Percentiles rank a stretch among this genome's conserved stretches.
phyloP scores from a whole-genome alignment of 1,140 invertebrate species.

The Drosophila funebris region DNA sequence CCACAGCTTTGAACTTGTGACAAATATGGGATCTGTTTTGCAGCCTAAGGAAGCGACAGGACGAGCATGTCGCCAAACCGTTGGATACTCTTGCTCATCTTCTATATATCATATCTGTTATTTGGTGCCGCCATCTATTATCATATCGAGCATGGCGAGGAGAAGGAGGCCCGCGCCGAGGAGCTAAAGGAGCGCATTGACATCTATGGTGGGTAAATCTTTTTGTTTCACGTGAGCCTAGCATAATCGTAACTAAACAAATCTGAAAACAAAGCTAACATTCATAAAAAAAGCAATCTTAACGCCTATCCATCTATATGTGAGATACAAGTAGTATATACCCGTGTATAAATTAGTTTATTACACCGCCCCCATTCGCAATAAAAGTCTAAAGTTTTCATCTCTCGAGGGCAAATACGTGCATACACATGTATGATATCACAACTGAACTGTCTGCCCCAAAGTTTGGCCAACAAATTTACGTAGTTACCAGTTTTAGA shows the following conservation, averaged over 20 bases:
- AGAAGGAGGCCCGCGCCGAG: slow-evolving; percentile 85
- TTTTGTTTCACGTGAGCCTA: neutral
- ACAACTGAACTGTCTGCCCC: slow-evolving; percentile 57
- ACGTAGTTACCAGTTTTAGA: slow-evolving; percentile 13
- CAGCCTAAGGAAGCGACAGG: slow-evolving; percentile 47
- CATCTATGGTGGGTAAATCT: slow-evolving; percentile 88
- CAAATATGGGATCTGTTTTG: slow-evolving; percentile 14
- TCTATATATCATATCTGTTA: slow-evolving; percentile 90
- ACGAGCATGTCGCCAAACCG: slow-evolving; percentile 90
- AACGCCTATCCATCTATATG: neutral
- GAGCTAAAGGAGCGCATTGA: slow-evolving; percentile 87
- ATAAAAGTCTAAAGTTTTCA: slow-evolving; percentile 24
- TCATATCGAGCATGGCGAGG: slow-evolving; percentile 89
- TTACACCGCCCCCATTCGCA: slow-evolving; percentile 3
- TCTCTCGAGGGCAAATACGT: slow-evolving; percentile 37
- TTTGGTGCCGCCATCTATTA: slow-evolving; percentile 91
- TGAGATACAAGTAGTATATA: slow-evolving; percentile 27
- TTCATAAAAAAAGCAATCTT: slow-evolving; percentile 8
- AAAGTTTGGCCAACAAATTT: slow-evolving; percentile 33
- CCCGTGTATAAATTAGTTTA: slow-evolving; percentile 29
- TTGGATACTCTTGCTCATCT: slow-evolving; percentile 89
- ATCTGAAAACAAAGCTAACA: neutral
- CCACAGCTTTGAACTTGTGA: neutral
- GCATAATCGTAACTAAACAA: too few species aligned
- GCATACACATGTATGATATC: slow-evolving; percentile 35